These are phyloP conservation scores for Silurus glanis DNA, from an alignment of 2,113 vertebrate species.

Conservation along the genomic window DNA sequence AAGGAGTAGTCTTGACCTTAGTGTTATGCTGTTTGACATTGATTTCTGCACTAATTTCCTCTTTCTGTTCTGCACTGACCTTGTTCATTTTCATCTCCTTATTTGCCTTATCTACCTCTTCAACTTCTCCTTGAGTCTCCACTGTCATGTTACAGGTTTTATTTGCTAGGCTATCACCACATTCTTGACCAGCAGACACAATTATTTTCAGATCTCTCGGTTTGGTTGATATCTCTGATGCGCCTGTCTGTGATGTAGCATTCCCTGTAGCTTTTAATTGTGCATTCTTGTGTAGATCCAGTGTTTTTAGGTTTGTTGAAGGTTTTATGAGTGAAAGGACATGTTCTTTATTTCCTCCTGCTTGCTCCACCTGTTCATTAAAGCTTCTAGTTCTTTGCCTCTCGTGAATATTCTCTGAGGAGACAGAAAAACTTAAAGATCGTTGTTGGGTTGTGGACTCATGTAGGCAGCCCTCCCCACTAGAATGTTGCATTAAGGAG, in stretches of 20 bases:
- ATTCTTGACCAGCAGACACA: slow-evolving; percentile 41
- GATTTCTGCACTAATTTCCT: slow-evolving; percentile 67
- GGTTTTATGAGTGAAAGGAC: background rate
- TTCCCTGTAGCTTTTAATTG: slow-evolving; percentile 20
- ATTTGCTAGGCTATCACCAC: slow-evolving; percentile 48
- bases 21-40: slow-evolving; percentile 71
- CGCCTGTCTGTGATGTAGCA: slow-evolving; percentile 5
- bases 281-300: slow-evolving; percentile 46
- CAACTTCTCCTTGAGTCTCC: slow-evolving; percentile 47
- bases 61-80: slow-evolving; percentile 48
- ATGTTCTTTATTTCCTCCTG: slow-evolving; percentile 52
- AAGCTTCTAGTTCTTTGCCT: slow-evolving; percentile 74
- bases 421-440: slow-evolving; percentile 75
- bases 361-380: slow-evolving; percentile 63
- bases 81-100: slow-evolving; percentile 49
- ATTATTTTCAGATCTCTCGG: slow-evolving; percentile 37
- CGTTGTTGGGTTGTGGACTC: slow-evolving; percentile 61
- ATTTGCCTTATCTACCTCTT: slow-evolving; percentile 40
- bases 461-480: slow-evolving; percentile 48
- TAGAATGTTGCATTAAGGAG: slow-evolving; percentile 10
- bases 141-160: slow-evolving; percentile 15
- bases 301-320: slow-evolving; percentile 54
- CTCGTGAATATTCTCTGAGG: slow-evolving; percentile 66
- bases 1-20: slow-evolving; percentile 59
- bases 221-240: slow-evolving; percentile 31